Base-by-base conservation (phyloP, 2,113 vertebrate species). In the Anguilla japonica region DNA sequence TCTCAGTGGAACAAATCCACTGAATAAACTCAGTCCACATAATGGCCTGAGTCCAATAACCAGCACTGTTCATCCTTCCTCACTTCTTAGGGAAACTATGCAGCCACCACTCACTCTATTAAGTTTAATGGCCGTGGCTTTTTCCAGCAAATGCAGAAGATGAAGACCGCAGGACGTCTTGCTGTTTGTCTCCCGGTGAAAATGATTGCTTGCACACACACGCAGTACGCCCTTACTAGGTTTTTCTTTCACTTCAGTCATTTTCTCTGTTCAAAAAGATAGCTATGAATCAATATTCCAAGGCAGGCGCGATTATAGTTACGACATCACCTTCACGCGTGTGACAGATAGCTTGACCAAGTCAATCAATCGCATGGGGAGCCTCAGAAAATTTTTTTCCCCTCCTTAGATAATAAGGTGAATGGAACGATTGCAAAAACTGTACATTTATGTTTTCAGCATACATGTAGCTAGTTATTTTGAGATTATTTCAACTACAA, bases 201-300 rank as follows among this genome's bases (percentile, higher is more conserved):
- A 75, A 75, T 29, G 71, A 75, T 34, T 34, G 9, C 71, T 34
- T 14, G 71, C 26, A 11, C 71, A 34, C 71, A 29, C 8, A 34
- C n/a, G 26, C 6, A 5, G 26, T 75, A 5, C 13, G 71, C 71
- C 34, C 71, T 67, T 75, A 34, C 71, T 34, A 13, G n/a, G 22
- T 82, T 43, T 81, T 81, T 46, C 26, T 46, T 41, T 41, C 20
- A 14, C 41, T 41, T 81, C 18, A 9, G 18, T 43, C 39, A 18
- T 43, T 26, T 81, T 43, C 40, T 26, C 79, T 41, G 40, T 40
- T 41, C 80, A 43, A 5, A 18, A 81, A 18, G 15, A 46, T 4
- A 81, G 41, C 80, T 81, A 26, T 56, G 43, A 46, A 56, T 83
- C 81, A 53, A 83, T 83, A 83, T n/a, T 83, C 50, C 80, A 43